Evolutionary conservation across 2,113 vertebrate species (phyloP).

Genomic region (Chlamydotis undulata): DNA sequence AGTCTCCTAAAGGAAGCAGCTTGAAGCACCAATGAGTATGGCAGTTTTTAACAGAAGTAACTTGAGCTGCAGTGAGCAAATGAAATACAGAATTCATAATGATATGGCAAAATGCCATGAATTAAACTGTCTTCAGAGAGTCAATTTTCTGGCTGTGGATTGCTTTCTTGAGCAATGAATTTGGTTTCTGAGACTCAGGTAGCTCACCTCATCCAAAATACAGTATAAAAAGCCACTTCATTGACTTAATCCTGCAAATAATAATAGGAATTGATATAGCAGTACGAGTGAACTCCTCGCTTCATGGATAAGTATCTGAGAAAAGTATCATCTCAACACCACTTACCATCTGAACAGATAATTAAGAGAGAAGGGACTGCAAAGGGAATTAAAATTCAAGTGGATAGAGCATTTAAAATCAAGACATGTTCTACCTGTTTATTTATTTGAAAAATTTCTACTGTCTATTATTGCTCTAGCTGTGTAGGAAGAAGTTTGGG

Average conservation of each 20-base stretch:
- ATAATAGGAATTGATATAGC: background rate
- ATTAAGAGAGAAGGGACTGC: background rate
- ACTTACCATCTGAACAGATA: background rate
- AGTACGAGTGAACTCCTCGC: background rate
- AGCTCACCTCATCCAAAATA: background rate
- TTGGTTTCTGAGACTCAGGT: background rate
- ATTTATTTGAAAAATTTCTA: background rate
- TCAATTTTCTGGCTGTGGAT: background rate
- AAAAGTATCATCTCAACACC: background rate
- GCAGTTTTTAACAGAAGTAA: background rate
- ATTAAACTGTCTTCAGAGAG: background rate
- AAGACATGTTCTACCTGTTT: background rate
- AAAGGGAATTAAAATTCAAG: background rate
- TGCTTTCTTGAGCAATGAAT: background rate
- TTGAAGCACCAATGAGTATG: background rate
- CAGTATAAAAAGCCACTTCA: background rate
- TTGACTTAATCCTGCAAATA: background rate
- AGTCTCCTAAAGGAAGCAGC: background rate
- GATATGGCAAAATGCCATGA: background rate
- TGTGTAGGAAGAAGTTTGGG: background rate
- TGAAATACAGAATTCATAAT: background rate
- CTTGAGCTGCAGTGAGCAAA: background rate
- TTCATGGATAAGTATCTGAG: background rate
- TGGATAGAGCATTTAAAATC: background rate
- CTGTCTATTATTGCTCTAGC: background rate